Evolutionary conservation across 2,888 invertebrate species (phyloP), one percentile per base, ranked within the genome.

Genomic region (Metallyticus violacea): DNA sequence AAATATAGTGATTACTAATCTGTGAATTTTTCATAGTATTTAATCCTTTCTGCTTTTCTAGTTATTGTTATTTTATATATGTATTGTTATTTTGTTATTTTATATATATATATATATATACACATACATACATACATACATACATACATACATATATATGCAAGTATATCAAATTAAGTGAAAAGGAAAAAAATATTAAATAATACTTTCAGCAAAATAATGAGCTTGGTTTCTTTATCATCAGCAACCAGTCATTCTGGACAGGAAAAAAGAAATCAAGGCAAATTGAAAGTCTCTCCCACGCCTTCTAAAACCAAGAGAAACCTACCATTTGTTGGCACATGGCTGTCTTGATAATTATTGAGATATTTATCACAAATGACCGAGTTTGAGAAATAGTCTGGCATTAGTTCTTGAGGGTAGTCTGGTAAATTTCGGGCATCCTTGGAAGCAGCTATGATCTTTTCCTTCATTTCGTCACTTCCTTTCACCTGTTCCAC

Each of bases 401-500:
- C 88, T n/a, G 88, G 90, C 88, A 92, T 93, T 89, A 94, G 91
- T 91, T 94, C 94, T 89, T 93, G 92, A 86, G 93, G 94, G 90
- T 94, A 94, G 89, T 94, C 94, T 89, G 93, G 93, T 89, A 92
- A 93, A 90, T 94, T 92, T 89, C 94, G 93, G 82, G 94, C 93
- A 90, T 94, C 94, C 90, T 93, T 93, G 87, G 95, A 95, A 40
- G 95, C 95, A 83, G 93, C 92, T 82, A 96, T 93, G 87, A 96
- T 94, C 90, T 94, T 94, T 89, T 95, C 95, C 89, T 94, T 93
- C 89, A 94, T 93, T 90, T 96, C 95, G 86, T 94, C 93, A 89
- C 94, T 93, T 85, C 95, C 95, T 91, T 96, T 96, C 85, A 96
- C 93, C 93, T 96, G 95, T 91, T 96, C 96, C 93, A 96, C 96